Evolutionary conservation across 2,797 vertebrate genomes (phyloP), one percentile per base, ranked within the genome.

Genomic region (Mormyrus proboscirostris): DNA sequence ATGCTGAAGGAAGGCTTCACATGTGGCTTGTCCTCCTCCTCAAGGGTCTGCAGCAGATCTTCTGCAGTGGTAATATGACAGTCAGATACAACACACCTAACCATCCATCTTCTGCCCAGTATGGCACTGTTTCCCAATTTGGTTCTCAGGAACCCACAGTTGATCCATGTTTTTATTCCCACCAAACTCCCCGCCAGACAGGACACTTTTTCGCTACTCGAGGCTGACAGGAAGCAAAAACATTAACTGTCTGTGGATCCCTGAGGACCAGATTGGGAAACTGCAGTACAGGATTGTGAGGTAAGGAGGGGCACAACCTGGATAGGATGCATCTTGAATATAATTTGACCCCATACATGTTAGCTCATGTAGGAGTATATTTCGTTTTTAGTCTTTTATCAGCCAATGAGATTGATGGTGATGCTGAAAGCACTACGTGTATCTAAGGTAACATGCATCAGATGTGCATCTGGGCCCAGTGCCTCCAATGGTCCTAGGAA

Each of bases 1-100:
- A 94, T 91, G 91, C 96, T 98, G 93, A 99, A 99, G 1, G 93
- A 96, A 0, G 98, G 98, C 91, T 98, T 98, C 44, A 95, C 94
- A 0, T 96, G 96, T 0, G 96, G 93, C 93, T 95, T 97, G 92
- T 98, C 97, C 92, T 95, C 96, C 0, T 96, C 96, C 92, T 97
- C 97, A 89, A 97, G 93, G 88, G 96, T 95, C 94, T 99, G 98
- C 14, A 98, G 96, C 94, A 99, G 90, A 83, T 97, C 97, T 90
- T 98, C 98, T 98, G 92, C 19, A 92, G 49, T 57, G 69, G 90
- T n/a, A 41, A 51, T 85, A 51, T 90, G 53, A 69, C 79, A 76
- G 87, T 2, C 90, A n/a, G 29, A 25, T 76, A 85, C 16, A n/a
- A 51, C 16, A 62, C 19, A 25, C 25, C 50, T 4, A 14, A 44